These are phyloP conservation scores for Osedax frankpressi DNA, from an alignment of 2,888 invertebrate species.

Conservation along the genomic window DNA sequence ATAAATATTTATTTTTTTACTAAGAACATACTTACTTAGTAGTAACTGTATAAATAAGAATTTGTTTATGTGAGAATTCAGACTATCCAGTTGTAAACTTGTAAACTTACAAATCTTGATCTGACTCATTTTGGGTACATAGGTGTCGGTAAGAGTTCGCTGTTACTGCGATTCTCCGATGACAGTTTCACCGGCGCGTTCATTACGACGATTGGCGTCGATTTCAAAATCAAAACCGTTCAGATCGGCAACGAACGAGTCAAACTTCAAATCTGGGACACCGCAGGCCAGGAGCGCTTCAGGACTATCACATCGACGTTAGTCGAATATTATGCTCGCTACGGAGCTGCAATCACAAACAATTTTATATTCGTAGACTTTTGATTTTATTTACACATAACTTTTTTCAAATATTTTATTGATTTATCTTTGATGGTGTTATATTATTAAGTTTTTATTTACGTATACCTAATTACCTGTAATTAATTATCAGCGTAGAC, in stretches of 20 bases:
- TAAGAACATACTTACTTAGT: no score
- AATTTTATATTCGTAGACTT: no score
- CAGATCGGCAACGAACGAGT: slow-evolving; percentile 48
- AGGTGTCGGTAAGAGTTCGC: slow-evolving; percentile 97
- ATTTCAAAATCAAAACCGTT: slow-evolving; percentile 96
- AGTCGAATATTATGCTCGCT: slow-evolving; percentile 25
- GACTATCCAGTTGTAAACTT: background rate
- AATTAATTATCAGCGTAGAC: no score
- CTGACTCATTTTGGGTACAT: slow-evolving; percentile 36
- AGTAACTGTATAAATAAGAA: no score
- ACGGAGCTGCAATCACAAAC: no score
- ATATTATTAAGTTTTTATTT: no score
- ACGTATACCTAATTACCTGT: no score
- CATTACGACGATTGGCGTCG: slow-evolving; percentile 98
- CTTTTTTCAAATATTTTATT: no score
- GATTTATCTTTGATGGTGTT: no score
- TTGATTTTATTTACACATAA: no score
- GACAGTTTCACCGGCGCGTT: slow-evolving; percentile 57
- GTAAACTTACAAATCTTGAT: background rate
- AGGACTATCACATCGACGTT: slow-evolving; percentile 89
- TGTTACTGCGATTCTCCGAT: slow-evolving; percentile 88
- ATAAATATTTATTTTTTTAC: no score
- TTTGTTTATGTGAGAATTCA: no score
- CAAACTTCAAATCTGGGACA: slow-evolving; percentile 63
- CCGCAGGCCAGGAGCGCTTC: slow-evolving; percentile 46